phyloP scores from a whole-genome alignment of 2,113 vertebrate genomes.

The Cephalopterus ornatus region DNA sequence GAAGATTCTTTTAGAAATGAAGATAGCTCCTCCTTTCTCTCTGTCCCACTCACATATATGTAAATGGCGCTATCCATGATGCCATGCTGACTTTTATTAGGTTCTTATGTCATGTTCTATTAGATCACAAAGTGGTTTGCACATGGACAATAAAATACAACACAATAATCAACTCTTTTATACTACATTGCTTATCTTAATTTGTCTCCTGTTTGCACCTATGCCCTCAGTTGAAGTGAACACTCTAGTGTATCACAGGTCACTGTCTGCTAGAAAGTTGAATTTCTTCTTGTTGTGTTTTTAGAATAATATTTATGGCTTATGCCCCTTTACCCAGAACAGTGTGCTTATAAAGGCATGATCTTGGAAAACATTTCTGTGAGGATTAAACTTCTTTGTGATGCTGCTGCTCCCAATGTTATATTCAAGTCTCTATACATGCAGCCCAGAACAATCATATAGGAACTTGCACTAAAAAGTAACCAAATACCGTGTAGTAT shows the following conservation, averaged over 20 bases:
- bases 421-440: neutral
- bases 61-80: neutral
- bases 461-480: neutral
- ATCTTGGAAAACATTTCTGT: neutral
- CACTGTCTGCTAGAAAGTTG: neutral
- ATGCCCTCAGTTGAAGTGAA: neutral
- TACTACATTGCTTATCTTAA: neutral
- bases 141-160: neutral
- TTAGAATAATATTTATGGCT: neutral
- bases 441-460: neutral
- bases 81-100: neutral
- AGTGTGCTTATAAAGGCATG: neutral
- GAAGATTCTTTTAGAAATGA: neutral
- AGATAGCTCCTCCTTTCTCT: neutral
- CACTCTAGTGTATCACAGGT: neutral
- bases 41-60: neutral
- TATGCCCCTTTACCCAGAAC: conserved; percentile 4
- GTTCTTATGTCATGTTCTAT: neutral
- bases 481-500: neutral
- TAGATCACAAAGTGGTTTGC: neutral
- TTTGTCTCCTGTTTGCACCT: neutral
- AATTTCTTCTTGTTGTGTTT: neutral
- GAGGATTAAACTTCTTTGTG: neutral
- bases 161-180: neutral
- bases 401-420: neutral